Base-by-base conservation (phyloP, 2,888 invertebrate species). In the Cryptocephalus primarius region DNA sequence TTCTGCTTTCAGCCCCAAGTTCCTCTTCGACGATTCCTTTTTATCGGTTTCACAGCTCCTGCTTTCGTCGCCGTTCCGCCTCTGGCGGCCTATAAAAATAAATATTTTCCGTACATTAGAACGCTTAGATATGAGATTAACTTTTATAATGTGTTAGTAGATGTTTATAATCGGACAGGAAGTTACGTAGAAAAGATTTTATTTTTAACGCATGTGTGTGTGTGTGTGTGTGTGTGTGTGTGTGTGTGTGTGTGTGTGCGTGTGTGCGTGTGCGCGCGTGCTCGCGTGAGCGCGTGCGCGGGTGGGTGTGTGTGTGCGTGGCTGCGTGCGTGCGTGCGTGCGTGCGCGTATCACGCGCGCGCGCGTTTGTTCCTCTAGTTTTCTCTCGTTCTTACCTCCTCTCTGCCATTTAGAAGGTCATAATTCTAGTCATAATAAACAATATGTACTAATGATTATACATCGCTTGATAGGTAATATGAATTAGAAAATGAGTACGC, bases 151-250 rank as follows among this genome's bases (percentile, higher is more conserved):
- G 49, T 43, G 45, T 39, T 48, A 45, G 45, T 43, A 47, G 49
- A 48, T 55, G 57, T 57, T 54, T 55, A 52, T 57, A 54, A 54
- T 47, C 47, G 49, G 49, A 51, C 57, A 53, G 57, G 57, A 57
- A 55, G 55, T 57, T 55, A 52, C 55, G 54, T 54, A 49, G 50
- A 22, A 22, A 22, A 48, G 52, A 55, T 36, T 4, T 55, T 55
- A 55, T 57, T 56, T 56, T 57, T 56, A 55, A 56, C 53, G 47
- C 53, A 50, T 36, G 22, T 22, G 22, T 22, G 22, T 22, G 22
- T 22, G 22, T 22, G 22, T 22, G 22, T 22, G 22, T 22, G 22
- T 22, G 22, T 22, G 6, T 22, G 22, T 22, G 22, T 22, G 22
- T 22, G 6, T 2, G 6, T 6, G n/a, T 36, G 22, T 22, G 22